Base-by-base conservation (phyloP, 2,888 invertebrate species). In the Cantharis rufa region DNA sequence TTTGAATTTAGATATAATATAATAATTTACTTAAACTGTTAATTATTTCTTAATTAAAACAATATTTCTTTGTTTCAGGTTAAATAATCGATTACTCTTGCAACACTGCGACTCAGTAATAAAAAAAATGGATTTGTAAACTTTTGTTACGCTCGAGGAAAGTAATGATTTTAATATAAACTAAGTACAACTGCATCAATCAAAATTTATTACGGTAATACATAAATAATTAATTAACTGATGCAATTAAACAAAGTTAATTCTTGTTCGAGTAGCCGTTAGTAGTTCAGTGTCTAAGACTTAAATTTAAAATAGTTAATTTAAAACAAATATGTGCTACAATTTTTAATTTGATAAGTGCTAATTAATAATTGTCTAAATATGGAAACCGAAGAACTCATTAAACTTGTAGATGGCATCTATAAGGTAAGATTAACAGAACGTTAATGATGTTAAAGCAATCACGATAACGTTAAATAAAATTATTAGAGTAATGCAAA, bases 331-430 rank as follows among this genome's bases (percentile, higher is more conserved):
- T 81, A 80, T 82, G 81, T 79, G 81, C 77, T 77, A 83, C 88
- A 88, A 84, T 85, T 84, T 90, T 77, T 78, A 76, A 78, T 74
- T 76, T 76, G 64, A 64, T 66, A 71, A 68, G 18, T 21, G 15
- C 18, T 70, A 15, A 66, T 64, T 66, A 62, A 72, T 61, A 69
- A 75, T 70, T 72, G 48, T 62, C 68, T 82, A 82, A 75, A 72
- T 68, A 92, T 94, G 94, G 96, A 96, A 91, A 95, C 95, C 85
- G 96, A 96, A 88, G 96, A 96, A 90, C 93, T 96, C 84, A 95
- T 95, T 86, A 95, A 95, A 90, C 93, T 96, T 85, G 96, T 96
- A 85, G 96, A 96, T 89, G 95, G 95, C 85, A 96, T 96, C 86
- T 96, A 96, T 89, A 96, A 96, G 94, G 96, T 96, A 90, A 89